Percentiles rank a stretch among this genome's conserved stretches.
Evolutionary conservation across 2,888 invertebrate genomes (phyloP).

Genomic region (Eupithecia centaureata): DNA sequence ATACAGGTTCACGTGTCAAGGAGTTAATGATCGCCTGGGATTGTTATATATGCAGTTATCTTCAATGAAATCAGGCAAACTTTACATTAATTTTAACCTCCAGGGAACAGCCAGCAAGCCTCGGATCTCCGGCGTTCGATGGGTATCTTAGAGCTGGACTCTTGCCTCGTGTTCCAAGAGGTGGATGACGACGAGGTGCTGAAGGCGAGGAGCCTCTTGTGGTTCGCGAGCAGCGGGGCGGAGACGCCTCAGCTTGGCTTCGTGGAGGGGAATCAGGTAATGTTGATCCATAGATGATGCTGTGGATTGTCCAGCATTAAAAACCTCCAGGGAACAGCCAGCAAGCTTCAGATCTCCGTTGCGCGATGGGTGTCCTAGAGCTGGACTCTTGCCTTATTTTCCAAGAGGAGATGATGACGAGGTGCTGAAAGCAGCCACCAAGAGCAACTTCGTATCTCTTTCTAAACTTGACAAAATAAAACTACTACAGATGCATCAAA

Average conservation of each 20-base stretch:
- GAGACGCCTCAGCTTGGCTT: slow-evolving; percentile 60
- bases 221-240: slow-evolving; percentile 53
- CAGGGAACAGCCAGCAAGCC: slow-evolving; percentile 39
- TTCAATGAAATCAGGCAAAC: too few relatives aligned
- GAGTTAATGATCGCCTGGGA: too few relatives aligned
- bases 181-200: slow-evolving; percentile 39
- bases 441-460: too few relatives aligned
- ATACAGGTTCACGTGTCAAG: too few relatives aligned
- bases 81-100: too few relatives aligned
- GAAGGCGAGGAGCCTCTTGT: slow-evolving; percentile 55
- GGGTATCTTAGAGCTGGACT: slow-evolving; percentile 55
- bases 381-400: slow-evolving; percentile 62
- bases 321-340: slow-evolving; percentile 40
- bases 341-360: slow-evolving; percentile 36
- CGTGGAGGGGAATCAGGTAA: slow-evolving; percentile 58
- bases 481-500: too few relatives aligned
- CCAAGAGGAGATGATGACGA: slow-evolving; percentile 47
- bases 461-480: too few relatives aligned
- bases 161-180: slow-evolving; percentile 66
- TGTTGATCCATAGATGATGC: not conserved
- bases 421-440: slow-evolving; percentile 46
- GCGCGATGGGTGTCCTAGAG: slow-evolving; percentile 63
- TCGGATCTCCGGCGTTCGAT: slow-evolving; percentile 53
- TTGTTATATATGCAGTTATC: too few relatives aligned
- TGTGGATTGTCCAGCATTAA: not conserved